phyloP scores from a whole-genome alignment of 1,140 invertebrate species.

The Achroia grisella region DNA sequence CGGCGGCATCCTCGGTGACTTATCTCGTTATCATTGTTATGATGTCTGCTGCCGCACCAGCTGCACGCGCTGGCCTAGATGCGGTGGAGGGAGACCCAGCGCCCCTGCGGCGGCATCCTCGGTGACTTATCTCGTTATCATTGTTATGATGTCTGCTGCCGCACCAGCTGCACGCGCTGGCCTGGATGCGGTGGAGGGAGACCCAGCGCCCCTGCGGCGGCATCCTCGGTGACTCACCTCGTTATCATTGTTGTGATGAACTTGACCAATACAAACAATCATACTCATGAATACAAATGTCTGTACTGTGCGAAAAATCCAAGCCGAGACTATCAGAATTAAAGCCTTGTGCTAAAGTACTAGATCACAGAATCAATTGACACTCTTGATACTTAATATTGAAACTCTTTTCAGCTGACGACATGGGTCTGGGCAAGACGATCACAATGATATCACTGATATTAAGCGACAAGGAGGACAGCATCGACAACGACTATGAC shows the following conservation, averaged over 20 bases:
- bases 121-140: conserved; percentile 24
- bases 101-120: conserved; percentile 86
- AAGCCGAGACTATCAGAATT: no score
- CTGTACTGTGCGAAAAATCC: no score
- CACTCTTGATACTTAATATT: no score
- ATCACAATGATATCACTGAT: conserved; percentile 92
- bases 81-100: conserved; percentile 89
- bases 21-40: no score
- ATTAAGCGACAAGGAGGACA: conserved; percentile 64
- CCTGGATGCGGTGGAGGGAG: conserved; percentile 92
- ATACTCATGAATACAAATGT: no score
- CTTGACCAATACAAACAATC: no score
- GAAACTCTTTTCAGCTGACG: conserved; percentile 80
- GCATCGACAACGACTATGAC: conserved; percentile 41
- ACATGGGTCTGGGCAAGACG: conserved; percentile 97
- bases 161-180: conserved; percentile 90
- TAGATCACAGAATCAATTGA: no score
- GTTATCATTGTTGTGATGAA: no score
- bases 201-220: conserved; percentile 89
- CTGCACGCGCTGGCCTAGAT: conserved; percentile 91
- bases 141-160: no score
- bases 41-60: conserved; percentile 94
- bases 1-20: conserved; percentile 79
- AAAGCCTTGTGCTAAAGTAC: no score
- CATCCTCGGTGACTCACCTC: conserved; percentile 50